These are phyloP conservation scores for Chironomus tentans DNA, from an alignment of 2,888 invertebrate genomes.

Conservation along the genomic window DNA sequence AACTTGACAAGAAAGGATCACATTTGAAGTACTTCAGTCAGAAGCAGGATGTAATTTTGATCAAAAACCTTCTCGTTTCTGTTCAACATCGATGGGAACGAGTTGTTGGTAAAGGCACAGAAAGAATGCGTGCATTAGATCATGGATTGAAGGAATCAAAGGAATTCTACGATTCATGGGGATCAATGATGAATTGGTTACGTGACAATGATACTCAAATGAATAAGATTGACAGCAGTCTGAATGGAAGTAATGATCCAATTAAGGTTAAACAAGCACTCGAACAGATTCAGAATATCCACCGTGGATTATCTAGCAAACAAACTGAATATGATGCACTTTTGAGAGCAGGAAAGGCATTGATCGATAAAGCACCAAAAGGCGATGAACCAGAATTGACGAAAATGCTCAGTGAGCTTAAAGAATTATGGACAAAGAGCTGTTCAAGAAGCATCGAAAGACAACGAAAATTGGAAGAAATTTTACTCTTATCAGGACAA, in stretches of 20 bases:
- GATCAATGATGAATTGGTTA: slow-evolving; percentile 82
- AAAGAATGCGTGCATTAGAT: slow-evolving; percentile 86
- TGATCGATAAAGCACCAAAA: slow-evolving; percentile 93
- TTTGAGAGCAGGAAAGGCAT: slow-evolving; percentile 77
- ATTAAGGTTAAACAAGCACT: slow-evolving; percentile 80
- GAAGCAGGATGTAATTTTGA: slow-evolving; percentile 97
- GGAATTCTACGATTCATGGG: slow-evolving; percentile 89
- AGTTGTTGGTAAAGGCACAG: slow-evolving; percentile 88
- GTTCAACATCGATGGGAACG: slow-evolving; percentile 98
- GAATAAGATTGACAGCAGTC: slow-evolving; percentile 68
- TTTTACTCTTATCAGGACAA: slow-evolving; percentile 88
- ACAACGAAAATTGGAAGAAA: slow-evolving; percentile 91
- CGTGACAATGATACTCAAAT: slow-evolving; percentile 75
- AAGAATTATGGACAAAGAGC: slow-evolving; percentile 87
- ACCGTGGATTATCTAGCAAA: slow-evolving; percentile 78
- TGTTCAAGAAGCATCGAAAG: slow-evolving; percentile 92
- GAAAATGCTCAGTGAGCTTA: slow-evolving; percentile 81
- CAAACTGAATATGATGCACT: slow-evolving; percentile 82
- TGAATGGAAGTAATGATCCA: slow-evolving; percentile 75
- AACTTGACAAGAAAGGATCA: slow-evolving; percentile 93
- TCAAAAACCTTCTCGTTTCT: slow-evolving; percentile 93
- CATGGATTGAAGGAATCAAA: slow-evolving; percentile 93
- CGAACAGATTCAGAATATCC: slow-evolving; percentile 86
- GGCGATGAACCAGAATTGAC: slow-evolving; percentile 74
- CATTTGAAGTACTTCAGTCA: slow-evolving; percentile 98